Percentiles rank a stretch among this genome's conserved stretches.
Evolutionary conservation across 1,140 invertebrate species (phyloP).

Genomic region (Armadillidium nasatum): DNA sequence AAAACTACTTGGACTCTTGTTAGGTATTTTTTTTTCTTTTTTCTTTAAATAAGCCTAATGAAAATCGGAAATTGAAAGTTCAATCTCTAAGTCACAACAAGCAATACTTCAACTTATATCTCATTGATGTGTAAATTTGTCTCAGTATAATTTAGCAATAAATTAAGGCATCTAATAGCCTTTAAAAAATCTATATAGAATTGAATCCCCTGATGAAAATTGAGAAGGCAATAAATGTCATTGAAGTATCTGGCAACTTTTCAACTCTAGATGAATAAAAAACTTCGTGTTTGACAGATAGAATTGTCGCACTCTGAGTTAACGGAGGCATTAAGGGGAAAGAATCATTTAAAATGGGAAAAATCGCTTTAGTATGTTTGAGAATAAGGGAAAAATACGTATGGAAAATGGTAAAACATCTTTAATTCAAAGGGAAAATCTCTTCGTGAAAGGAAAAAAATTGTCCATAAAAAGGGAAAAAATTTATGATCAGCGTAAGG

Average conservation of each 20-base stretch:
- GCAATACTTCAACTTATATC: neutral
- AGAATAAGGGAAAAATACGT: constrained; percentile 5
- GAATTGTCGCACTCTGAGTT: constrained; percentile 8
- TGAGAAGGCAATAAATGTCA: constrained; percentile 4
- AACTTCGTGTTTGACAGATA: neutral
- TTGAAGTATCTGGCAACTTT: neutral
- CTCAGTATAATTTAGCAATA: neutral
- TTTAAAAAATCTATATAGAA: neutral
- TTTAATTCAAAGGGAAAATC: constrained; percentile 4
- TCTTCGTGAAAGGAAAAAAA: constrained; percentile 7
- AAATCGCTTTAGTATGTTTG: constrained; percentile 3
- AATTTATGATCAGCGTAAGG: constrained; percentile 4
- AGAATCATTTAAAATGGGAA: constrained; percentile 6
- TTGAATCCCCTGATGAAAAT: constrained; percentile 3
- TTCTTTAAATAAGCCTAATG: too few relatives aligned
- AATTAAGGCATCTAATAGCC: neutral
- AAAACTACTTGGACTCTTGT: too few relatives aligned
- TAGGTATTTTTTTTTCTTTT: too few relatives aligned
- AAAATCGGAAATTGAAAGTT: too few relatives aligned
- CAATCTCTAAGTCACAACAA: too few relatives aligned
- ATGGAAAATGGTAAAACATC: neutral
- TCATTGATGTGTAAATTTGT: neutral
- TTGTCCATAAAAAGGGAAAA: constrained; percentile 9
- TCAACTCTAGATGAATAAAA: neutral
- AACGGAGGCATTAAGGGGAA: constrained; percentile 6